Conservation (phyloP, 2,113 vertebrate genomes). For the Empidonax alnorum region DNA sequence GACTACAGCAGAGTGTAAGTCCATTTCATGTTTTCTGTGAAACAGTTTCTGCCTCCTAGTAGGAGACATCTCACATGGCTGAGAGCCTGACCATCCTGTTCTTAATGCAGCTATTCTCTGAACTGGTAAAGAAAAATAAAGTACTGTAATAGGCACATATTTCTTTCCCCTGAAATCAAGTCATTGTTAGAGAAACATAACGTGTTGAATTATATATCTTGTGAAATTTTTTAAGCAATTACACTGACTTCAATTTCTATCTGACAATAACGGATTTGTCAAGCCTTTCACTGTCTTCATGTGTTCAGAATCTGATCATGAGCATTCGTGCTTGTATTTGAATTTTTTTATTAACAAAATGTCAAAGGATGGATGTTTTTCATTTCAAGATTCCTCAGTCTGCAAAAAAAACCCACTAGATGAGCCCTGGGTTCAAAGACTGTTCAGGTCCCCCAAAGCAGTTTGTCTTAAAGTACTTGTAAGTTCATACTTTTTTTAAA, state of each 20-base stretch:
- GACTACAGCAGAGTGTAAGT: background rate
- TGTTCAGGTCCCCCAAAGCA: background rate
- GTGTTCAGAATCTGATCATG: background rate
- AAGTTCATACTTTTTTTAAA: background rate
- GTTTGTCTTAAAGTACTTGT: background rate
- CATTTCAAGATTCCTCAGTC: background rate
- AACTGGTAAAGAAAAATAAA: slow-evolving; percentile 33
- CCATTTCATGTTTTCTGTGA: background rate
- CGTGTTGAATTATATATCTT: background rate
- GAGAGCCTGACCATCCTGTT: slow-evolving; percentile 13
- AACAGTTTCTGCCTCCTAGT: slow-evolving; percentile 1
- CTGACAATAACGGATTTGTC: background rate
- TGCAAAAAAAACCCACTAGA: background rate
- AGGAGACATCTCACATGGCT: slow-evolving; percentile 24
- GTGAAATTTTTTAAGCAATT: slow-evolving; percentile 15
- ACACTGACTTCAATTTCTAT: slow-evolving; percentile 11
- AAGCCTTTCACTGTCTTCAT: background rate
- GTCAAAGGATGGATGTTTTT: slow-evolving; percentile 29
- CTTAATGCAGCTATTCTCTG: slow-evolving; percentile 17
- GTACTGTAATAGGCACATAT: background rate
- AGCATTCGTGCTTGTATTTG: background rate
- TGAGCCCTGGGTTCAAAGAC: background rate
- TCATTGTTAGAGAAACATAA: slow-evolving; percentile 44
- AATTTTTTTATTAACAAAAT: slow-evolving; percentile 20
- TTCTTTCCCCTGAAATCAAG: slow-evolving; percentile 32